These are phyloP conservation scores for Campaea margaritaria DNA, from an alignment of 2,888 invertebrate species.

Conservation along the genomic window DNA sequence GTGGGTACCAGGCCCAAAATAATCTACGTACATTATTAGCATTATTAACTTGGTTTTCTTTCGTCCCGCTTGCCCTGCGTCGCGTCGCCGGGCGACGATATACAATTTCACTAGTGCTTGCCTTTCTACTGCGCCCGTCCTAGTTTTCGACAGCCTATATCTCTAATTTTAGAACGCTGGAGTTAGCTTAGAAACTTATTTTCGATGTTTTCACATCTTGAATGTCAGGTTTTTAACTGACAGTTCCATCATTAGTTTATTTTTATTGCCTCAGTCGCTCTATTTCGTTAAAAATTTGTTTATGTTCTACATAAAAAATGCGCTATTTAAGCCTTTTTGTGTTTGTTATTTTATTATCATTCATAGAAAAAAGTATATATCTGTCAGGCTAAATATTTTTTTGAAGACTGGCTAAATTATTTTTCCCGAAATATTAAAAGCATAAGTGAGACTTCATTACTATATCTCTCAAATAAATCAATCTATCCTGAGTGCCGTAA, in stretches of 20 bases:
- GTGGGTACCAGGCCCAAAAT: slow-evolving; percentile 55
- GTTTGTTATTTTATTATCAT: not conserved
- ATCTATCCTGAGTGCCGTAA: not conserved
- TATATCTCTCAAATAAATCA: not conserved
- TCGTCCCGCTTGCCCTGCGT: slow-evolving; percentile 45
- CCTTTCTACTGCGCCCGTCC: slow-evolving; percentile 46
- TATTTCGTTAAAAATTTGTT: slow-evolving; percentile 41
- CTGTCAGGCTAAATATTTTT: not conserved
- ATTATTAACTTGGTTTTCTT: slow-evolving; percentile 55
- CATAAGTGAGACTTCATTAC: not conserved
- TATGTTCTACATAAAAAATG: slow-evolving; percentile 40
- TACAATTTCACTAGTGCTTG: slow-evolving; percentile 46
- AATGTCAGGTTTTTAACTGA: slow-evolving; percentile 51
- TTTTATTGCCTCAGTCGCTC: slow-evolving; percentile 43
- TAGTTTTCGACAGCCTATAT: slow-evolving; percentile 50
- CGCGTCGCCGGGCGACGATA: slow-evolving; percentile 44
- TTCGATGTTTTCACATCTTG: slow-evolving; percentile 48
- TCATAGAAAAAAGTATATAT: not conserved
- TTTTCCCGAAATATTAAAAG: not conserved
- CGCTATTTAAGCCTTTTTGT: not conserved
- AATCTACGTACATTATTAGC: slow-evolving; percentile 58
- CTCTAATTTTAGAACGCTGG: slow-evolving; percentile 50
- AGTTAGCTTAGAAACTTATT: slow-evolving; percentile 46
- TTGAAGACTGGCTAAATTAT: not conserved
- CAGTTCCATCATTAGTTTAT: slow-evolving; percentile 43